These are phyloP conservation scores for Eucidaris tribuloides DNA, from an alignment of 35 echinoderm and acorn worm genomes.

Conservation along the genomic window DNA sequence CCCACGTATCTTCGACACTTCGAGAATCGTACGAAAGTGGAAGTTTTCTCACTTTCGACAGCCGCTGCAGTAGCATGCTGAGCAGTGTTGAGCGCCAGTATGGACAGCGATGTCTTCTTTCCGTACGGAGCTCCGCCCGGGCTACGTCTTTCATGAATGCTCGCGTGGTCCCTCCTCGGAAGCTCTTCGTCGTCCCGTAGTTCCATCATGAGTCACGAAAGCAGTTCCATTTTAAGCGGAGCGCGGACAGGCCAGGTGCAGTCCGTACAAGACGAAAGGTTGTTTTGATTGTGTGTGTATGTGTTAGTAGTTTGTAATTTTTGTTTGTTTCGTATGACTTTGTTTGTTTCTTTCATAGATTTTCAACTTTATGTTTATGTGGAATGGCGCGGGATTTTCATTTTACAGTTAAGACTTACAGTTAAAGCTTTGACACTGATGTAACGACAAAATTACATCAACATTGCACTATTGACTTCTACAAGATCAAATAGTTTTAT, in stretches of 20 bases:
- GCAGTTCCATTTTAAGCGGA: constrained; percentile 72
- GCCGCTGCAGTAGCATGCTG: constrained; percentile 41
- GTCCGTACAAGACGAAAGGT: constrained; percentile 70
- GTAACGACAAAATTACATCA: no score
- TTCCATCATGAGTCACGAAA: constrained; percentile 2
- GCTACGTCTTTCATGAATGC: constrained; percentile 4
- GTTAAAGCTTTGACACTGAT: no score
- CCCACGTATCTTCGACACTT: constrained; percentile 26
- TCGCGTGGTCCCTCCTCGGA: neutral
- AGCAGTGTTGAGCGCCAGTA: constrained; percentile 30
- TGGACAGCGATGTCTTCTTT: constrained; percentile 19
- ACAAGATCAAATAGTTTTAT: no score
- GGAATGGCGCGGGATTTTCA: no score
- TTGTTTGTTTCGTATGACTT: no score
- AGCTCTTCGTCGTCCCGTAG: neutral
- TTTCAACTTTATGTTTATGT: no score
- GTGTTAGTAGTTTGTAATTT: no score
- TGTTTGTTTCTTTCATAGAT: no score
- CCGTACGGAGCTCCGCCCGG: constrained; percentile 18
- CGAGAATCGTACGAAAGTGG: constrained; percentile 59
- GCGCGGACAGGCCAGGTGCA: constrained; percentile 32
- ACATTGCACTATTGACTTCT: no score
- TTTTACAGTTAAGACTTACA: no score
- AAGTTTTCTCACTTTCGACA: constrained; percentile 22
- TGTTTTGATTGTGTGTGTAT: no score